These are phyloP conservation scores for Diorhabda elongata DNA, from an alignment of 1,140 invertebrate genomes.

Conservation along the genomic window DNA sequence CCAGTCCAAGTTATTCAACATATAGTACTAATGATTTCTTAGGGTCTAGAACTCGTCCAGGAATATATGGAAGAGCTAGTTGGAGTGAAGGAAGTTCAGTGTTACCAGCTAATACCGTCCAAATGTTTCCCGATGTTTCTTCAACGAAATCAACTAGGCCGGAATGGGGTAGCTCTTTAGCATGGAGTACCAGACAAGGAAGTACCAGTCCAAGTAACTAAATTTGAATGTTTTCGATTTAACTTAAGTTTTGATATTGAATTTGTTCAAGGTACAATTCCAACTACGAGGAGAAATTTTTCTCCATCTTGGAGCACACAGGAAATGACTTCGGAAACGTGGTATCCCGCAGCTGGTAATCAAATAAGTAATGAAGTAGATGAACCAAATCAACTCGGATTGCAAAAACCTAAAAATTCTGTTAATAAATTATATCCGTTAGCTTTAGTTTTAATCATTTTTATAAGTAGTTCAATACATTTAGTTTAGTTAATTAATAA, in stretches of 20 bases:
- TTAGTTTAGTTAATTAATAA: too few relatives aligned
- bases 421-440: background rate
- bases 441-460: background rate
- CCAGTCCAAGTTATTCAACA: conserved; percentile 4
- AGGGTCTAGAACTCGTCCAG: conserved; percentile 44
- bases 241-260: too few relatives aligned
- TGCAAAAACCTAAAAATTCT: conserved; percentile 44
- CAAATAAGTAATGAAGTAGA: conserved; percentile 55
- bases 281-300: background rate
- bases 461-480: too few relatives aligned
- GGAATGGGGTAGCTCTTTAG: conserved; percentile 29
- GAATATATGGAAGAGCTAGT: conserved; percentile 49
- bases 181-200: conserved; percentile 3
- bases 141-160: conserved; percentile 41
- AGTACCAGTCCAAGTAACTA: background rate
- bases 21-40: conserved; percentile 21
- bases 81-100: conserved; percentile 24
- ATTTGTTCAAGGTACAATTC: background rate
- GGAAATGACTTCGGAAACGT: conserved; percentile 35
- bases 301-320: conserved; percentile 6
- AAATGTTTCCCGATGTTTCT: conserved; percentile 27
- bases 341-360: conserved; percentile 52
- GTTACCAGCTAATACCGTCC: conserved; percentile 27
- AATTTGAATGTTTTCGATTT: background rate
- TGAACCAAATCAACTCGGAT: conserved; percentile 58